phyloP scores from a whole-genome alignment of 2,797 vertebrate genomes.

The Ciconia nigra region DNA sequence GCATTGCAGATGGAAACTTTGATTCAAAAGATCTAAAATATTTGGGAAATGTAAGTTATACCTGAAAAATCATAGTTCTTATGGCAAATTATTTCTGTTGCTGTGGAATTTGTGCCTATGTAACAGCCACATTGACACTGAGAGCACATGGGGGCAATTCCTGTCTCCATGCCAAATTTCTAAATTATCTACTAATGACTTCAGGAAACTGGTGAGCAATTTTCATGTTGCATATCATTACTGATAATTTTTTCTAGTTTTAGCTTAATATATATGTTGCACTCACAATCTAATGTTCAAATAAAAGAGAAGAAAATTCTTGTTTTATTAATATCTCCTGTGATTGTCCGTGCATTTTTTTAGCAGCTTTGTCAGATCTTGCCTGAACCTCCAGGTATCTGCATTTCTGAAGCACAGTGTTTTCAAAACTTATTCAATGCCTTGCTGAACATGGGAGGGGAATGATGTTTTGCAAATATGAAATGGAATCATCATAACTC shows the following conservation, averaged over 20 bases:
- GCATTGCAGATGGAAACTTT: not conserved
- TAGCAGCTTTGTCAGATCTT: not conserved
- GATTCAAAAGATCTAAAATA: not conserved
- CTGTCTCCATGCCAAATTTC: not conserved
- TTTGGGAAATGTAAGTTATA: not conserved
- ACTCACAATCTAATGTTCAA: not conserved
- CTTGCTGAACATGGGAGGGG: not conserved
- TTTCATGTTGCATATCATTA: not conserved
- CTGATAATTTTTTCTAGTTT: not conserved
- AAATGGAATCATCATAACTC: not conserved
- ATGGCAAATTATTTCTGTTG: accelerated
- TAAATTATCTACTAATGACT: not conserved
- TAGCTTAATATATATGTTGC: not conserved
- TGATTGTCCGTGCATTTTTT: not conserved
- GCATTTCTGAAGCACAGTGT: not conserved
- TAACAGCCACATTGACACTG: not conserved
- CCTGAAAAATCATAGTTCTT: not conserved
- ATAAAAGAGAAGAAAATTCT: not conserved
- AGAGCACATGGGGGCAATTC: not conserved
- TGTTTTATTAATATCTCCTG: not conserved
- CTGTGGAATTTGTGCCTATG: not conserved
- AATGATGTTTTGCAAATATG: not conserved
- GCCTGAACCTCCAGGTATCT: not conserved
- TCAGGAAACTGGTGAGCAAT: not conserved
- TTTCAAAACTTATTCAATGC: not conserved